phyloP scores from a whole-genome alignment of 1,140 invertebrate genomes.

The Drosophila simulans region DNA sequence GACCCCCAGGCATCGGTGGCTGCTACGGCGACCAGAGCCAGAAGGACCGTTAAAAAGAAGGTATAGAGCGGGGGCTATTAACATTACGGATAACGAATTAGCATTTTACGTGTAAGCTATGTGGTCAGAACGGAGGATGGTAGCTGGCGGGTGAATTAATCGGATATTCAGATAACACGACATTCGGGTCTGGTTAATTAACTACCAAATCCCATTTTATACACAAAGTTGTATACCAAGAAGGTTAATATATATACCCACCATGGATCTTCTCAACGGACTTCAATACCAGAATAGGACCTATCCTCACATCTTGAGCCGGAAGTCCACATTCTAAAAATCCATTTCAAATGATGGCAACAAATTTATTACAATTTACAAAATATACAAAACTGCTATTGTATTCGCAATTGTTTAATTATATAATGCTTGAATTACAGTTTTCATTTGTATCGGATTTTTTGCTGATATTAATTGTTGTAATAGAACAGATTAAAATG shows the following conservation, averaged over 20 bases:
- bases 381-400: conserved; percentile 53
- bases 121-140: conserved; percentile 17
- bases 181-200: conserved; percentile 9
- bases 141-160: background rate
- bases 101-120: conserved; percentile 70
- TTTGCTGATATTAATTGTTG: conserved; percentile 18
- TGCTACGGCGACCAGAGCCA: conserved; percentile 39
- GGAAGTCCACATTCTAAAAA: conserved; percentile 50
- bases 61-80: conserved; percentile 34
- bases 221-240: conserved; percentile 44
- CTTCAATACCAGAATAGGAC: conserved; percentile 13
- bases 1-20: conserved; percentile 3
- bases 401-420: conserved; percentile 60
- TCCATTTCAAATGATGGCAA: conserved; percentile 60
- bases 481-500: conserved; percentile 15
- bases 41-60: conserved; percentile 55
- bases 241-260: conserved; percentile 21
- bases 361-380: conserved; percentile 67
- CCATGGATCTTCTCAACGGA: conserved; percentile 7
- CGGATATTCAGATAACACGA: conserved; percentile 11
- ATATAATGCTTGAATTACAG: conserved; percentile 30
- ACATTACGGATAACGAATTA: conserved; percentile 47
- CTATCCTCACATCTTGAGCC: conserved; percentile 1
- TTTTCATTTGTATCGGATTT: background rate
- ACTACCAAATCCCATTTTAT: conserved; percentile 19